Evolutionary conservation across 1,140 invertebrate species (phyloP).

Genomic region (Arctopsyche grandis): DNA sequence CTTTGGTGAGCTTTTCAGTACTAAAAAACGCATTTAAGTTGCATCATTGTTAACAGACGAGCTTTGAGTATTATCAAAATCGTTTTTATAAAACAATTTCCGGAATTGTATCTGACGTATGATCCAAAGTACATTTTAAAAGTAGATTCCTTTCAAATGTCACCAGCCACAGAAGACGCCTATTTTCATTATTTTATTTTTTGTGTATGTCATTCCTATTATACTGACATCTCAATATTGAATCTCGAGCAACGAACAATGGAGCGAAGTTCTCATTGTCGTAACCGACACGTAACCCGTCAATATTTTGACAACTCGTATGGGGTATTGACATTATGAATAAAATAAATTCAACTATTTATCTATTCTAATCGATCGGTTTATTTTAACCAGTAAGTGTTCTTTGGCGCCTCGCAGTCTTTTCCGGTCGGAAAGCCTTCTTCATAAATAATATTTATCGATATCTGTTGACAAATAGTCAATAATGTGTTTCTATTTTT

Average conservation of each 20-base stretch:
- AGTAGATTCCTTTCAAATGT: not conserved
- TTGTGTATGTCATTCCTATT: conserved; percentile 1
- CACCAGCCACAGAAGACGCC: not conserved
- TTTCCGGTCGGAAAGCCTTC: not conserved
- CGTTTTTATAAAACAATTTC: not conserved
- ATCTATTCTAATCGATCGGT: not conserved
- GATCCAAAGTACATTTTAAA: not conserved
- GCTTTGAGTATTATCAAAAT: not conserved
- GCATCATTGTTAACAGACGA: not conserved
- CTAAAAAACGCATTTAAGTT: no score
- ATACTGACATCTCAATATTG: conserved; percentile 26
- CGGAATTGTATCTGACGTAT: not conserved
- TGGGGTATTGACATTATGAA: not conserved
- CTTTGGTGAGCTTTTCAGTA: no score
- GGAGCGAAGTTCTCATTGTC: not conserved
- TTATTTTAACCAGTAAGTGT: not conserved
- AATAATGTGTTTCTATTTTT: not conserved
- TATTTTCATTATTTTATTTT: not conserved
- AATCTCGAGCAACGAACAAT: conserved; percentile 8
- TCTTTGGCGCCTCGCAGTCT: not conserved
- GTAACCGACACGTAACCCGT: not conserved
- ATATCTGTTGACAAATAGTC: conserved; percentile 6
- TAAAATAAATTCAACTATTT: not conserved
- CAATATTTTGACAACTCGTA: conserved; percentile 11
- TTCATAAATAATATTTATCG: conserved; percentile 15